A percentile compares a stretch with the other conserved stretches of the same genome.
These are phyloP conservation scores for Burhinus oedicnemus DNA, from an alignment of 2,113 vertebrate species.

Conservation along the genomic window DNA sequence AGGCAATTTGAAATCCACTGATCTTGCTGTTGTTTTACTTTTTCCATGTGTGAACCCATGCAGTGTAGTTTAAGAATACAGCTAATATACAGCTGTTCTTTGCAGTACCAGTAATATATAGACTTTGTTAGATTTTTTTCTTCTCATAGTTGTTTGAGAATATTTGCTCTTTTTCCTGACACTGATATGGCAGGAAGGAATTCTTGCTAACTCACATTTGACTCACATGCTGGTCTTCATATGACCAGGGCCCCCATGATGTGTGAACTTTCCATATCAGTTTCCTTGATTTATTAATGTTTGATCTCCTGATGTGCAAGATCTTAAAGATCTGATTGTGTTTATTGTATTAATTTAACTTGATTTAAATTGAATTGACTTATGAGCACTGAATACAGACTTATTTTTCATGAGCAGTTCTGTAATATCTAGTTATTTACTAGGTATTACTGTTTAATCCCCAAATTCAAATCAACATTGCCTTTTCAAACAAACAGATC, in stretches of 20 bases:
- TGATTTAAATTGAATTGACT: neutral
- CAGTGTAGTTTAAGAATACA: neutral
- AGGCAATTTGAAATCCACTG: neutral
- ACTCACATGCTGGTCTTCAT: neutral
- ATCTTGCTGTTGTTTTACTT: neutral
- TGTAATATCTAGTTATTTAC: neutral
- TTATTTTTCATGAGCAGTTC: neutral
- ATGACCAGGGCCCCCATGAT: neutral
- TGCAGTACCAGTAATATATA: neutral
- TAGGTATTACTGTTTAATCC: neutral
- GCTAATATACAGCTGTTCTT: neutral
- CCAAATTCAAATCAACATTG: neutral
- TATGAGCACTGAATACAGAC: neutral
- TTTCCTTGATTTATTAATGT: neutral
- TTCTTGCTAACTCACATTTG: neutral
- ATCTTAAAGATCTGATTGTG: neutral
- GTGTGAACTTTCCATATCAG: neutral
- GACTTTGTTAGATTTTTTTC: neutral
- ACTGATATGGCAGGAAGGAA: neutral
- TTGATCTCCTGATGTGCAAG: neutral
- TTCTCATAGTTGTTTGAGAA: neutral
- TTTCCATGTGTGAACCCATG: neutral
- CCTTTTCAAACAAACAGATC: neutral
- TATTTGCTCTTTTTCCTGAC: neutral
- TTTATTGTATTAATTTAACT: neutral